Evolutionary conservation across 2,888 invertebrate species (phyloP).

Genomic region (Torymus texanus): DNA sequence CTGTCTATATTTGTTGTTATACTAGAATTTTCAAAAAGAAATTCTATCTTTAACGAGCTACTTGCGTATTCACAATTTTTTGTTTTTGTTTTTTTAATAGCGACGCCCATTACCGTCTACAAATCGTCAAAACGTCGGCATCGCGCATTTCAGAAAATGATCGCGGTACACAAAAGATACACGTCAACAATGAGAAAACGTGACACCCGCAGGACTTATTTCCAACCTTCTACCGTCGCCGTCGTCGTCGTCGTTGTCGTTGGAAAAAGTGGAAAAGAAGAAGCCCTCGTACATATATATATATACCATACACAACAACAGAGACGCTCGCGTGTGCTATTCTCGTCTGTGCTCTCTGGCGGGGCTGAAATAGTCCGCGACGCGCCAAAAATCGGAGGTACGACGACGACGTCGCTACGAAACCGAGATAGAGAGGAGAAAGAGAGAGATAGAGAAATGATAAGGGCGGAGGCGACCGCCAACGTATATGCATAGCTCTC

Average conservation of each 20-base stretch:
- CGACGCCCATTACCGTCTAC: no score
- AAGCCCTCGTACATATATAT: background rate
- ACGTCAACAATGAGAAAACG: constrained; percentile 19
- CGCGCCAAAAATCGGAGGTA: constrained; percentile 33
- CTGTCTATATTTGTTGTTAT: no score
- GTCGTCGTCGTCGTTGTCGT: no score
- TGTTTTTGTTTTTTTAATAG: no score
- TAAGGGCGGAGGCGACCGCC: no score
- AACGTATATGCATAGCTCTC: no score
- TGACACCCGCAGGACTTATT: constrained; percentile 32
- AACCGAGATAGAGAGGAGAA: background rate
- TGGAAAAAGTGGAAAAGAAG: background rate
- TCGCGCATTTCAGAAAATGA: background rate
- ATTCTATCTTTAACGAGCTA: no score
- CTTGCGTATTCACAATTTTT: no score
- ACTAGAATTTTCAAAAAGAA: no score
- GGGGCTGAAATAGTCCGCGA: constrained; percentile 20
- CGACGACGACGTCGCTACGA: background rate
- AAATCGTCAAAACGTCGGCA: background rate
- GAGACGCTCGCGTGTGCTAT: constrained; percentile 1
- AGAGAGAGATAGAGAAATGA: background rate
- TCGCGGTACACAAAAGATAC: background rate
- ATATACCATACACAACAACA: background rate
- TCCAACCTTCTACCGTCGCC: background rate
- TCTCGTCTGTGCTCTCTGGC: no score